Base-by-base conservation (phyloP, 2,797 vertebrate species). In the Chaunax sp. region DNA sequence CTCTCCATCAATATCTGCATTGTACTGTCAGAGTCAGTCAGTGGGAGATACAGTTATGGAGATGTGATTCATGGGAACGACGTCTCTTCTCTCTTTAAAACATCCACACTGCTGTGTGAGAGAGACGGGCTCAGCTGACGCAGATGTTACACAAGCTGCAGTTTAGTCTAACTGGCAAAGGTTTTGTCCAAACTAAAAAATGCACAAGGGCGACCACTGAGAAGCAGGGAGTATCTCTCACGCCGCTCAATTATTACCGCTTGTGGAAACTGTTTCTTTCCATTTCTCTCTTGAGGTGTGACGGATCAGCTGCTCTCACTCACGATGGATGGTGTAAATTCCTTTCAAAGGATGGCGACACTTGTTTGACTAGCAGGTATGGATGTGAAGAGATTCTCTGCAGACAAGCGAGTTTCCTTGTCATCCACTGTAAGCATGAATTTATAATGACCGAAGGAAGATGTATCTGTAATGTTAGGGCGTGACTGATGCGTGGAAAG, bases 61-160 rank as follows among this genome's bases (percentile, higher is more conserved):
- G 82, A 89, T 74, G 77, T 85, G 88, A 91, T 90, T 86, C 77
- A 85, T 84, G 74, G 81, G 81, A 71, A 73, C 61, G 18, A 66
- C 11, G 44, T 74, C 81, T 83, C 33, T 70, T 64, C 69, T 65
- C 18, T 25, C 50, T 80, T 69, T 53, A 68, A 81, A 85, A 81
- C 57, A 71, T 82, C 90, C 71, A 86, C 78, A 83, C 79, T 65
- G 76, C 75, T 80, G 82, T 69, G 64, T 53, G 78, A 78, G 61
- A 35, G 81, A 62, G 72, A 50, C 40, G 54, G 70, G 69, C 67
- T 81, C 33, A 5, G 67, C 78, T 83, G 55, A 52, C 62, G 62
- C 86, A 87, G 77, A 86, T 76, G 79, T 76, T 83, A 63, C 74
- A 74, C 74, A 64, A 78, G 70, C 66, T 75, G 78, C 74, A 86